Percentiles rank a stretch among this genome's conserved stretches.
These are phyloP conservation scores for Ictidomys tridecemlineatus DNA, from an alignment of 2,113 vertebrate species.

Conservation along the genomic window DNA sequence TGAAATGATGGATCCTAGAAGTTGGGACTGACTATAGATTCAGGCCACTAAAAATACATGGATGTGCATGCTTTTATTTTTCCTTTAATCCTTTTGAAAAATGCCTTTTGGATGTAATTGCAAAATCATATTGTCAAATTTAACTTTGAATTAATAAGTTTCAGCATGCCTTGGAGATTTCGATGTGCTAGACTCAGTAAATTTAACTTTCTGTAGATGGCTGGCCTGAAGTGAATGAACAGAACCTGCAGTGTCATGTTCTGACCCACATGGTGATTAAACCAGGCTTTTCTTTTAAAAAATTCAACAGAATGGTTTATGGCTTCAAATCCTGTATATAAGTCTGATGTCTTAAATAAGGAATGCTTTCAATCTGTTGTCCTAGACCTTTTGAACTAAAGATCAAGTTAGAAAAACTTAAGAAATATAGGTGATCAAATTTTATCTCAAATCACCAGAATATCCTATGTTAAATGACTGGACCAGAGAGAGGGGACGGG, in stretches of 20 bases:
- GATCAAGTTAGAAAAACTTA: background rate
- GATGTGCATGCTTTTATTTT: background rate
- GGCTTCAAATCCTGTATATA: background rate
- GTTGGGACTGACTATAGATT: background rate
- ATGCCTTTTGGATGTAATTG: conserved; percentile 9
- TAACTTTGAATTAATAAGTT: background rate
- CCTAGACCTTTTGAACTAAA: background rate
- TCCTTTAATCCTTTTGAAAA: background rate
- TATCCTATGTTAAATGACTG: background rate
- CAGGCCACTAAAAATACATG: background rate
- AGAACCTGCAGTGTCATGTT: conserved; percentile 28
- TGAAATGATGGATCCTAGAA: background rate
- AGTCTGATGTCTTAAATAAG: background rate
- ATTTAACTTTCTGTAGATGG: conserved; percentile 60
- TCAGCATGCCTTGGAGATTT: background rate
- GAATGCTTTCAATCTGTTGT: background rate
- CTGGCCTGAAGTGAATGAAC: conserved; percentile 56
- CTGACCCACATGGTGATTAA: conserved; percentile 55
- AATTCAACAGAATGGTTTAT: background rate
- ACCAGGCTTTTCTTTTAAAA: conserved; percentile 71
- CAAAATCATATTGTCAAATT: background rate
- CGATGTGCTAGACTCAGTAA: conserved; percentile 32
- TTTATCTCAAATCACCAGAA: background rate
- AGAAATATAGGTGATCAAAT: background rate
- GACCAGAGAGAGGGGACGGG: background rate